These are phyloP conservation scores for Andrena bucephala DNA, from an alignment of 2,888 invertebrate genomes.

Conservation along the genomic window DNA sequence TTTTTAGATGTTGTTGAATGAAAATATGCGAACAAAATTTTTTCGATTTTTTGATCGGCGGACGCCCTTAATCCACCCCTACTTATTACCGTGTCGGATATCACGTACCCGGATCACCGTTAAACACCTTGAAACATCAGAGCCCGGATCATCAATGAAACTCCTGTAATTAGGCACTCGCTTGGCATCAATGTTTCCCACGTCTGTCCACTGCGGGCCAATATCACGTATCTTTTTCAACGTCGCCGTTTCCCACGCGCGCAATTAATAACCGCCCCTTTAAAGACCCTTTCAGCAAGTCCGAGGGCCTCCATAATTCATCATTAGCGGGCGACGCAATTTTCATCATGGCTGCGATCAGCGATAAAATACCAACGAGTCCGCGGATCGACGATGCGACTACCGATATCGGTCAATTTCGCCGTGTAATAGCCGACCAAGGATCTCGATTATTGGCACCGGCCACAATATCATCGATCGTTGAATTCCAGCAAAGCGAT, in stretches of 20 bases:
- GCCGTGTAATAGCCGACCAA: constrained; percentile 12
- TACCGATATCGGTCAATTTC: constrained; percentile 39
- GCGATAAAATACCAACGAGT: constrained; percentile 36
- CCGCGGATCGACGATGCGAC: constrained; percentile 23
- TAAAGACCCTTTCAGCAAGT: not conserved
- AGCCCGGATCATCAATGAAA: too few species aligned
- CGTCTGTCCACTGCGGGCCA: constrained; percentile 15
- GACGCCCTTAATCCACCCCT: too few species aligned
- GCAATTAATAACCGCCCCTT: constrained; percentile 25
- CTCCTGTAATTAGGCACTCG: constrained; percentile 12
- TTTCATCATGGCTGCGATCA: constrained; percentile 22
- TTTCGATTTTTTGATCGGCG: too few species aligned
- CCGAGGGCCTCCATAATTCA: constrained; percentile 29
- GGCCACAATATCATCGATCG: constrained; percentile 52
- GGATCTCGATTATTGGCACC: constrained; percentile 50
- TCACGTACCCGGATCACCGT: too few species aligned
- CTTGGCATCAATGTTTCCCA: constrained; percentile 31
- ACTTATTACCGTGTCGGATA: too few species aligned
- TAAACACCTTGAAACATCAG: too few species aligned
- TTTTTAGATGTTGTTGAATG: too few species aligned
- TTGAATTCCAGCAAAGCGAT: constrained; percentile 62
- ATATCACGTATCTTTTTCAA: constrained; percentile 46
- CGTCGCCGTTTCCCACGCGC: not conserved
- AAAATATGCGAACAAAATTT: too few species aligned
- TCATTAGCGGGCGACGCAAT: constrained; percentile 29